A percentile compares a stretch with the other conserved stretches of the same genome.
Evolutionary conservation across 2,113 vertebrate genomes (phyloP).

Genomic region (Oreamnos americanus): DNA sequence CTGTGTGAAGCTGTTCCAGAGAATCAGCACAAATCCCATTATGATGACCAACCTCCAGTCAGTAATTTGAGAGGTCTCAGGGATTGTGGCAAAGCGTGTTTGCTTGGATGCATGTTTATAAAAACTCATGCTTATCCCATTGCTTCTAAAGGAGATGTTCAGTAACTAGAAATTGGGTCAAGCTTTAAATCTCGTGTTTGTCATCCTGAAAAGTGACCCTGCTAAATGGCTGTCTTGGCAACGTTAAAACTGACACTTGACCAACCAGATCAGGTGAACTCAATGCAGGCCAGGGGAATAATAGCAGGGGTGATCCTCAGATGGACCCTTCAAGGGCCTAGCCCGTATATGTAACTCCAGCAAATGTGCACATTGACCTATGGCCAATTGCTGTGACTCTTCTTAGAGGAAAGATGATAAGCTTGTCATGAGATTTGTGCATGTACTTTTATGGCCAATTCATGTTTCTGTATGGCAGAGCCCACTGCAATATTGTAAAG

Average conservation of each 20-base stretch:
- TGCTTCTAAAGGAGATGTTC: background rate
- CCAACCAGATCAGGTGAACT: background rate
- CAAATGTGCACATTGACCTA: background rate
- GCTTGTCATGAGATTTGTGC: background rate
- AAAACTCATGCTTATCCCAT: background rate
- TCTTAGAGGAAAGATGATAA: background rate
- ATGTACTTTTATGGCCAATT: background rate
- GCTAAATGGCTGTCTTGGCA: constrained; percentile 15
- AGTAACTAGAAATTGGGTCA: constrained; percentile 22
- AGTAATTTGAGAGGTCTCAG: background rate
- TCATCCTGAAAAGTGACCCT: constrained; percentile 13
- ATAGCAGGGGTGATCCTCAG: background rate
- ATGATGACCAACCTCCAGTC: background rate
- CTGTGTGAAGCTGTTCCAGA: background rate
- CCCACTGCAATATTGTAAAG: background rate
- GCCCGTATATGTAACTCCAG: background rate
- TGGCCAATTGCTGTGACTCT: background rate
- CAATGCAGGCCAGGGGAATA: background rate
- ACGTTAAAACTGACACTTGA: background rate
- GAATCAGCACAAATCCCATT: constrained; percentile 39
- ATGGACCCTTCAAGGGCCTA: background rate
- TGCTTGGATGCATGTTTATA: background rate
- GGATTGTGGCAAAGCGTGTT: background rate
- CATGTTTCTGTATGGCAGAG: background rate
- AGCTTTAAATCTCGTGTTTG: constrained; percentile 46